A percentile compares a stretch with the other conserved stretches of the same genome.
Evolutionary conservation across 1,140 invertebrate species (phyloP).

Genomic region (Ylistrum balloti): DNA sequence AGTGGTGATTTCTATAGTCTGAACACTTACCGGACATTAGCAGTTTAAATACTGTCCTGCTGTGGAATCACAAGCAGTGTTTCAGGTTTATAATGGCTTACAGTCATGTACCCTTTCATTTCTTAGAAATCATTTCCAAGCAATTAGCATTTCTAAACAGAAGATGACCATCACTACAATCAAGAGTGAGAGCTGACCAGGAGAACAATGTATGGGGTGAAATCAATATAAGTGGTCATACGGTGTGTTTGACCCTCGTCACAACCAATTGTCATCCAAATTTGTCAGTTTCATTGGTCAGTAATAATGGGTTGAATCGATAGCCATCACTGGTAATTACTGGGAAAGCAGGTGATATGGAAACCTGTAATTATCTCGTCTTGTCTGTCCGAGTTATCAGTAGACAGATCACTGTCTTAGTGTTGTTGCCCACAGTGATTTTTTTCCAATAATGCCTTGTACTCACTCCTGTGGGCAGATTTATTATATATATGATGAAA

Average conservation of each 20-base stretch:
- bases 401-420: no score
- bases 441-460: no score
- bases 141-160: neutral
- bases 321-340: constrained; percentile 18
- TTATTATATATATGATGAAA: no score
- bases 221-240: neutral
- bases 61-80: neutral
- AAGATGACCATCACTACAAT: neutral
- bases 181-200: neutral
- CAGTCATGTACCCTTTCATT: neutral
- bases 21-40: neutral
- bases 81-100: neutral
- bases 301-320: neutral
- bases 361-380: neutral
- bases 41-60: neutral
- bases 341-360: constrained; percentile 5
- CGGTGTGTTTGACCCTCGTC: constrained; percentile 9
- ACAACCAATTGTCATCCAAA: neutral
- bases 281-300: constrained; percentile 7
- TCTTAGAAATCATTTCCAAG: constrained; percentile 26
- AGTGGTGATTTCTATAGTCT: neutral
- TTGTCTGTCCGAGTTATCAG: neutral
- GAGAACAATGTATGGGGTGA: neutral
- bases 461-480: no score
- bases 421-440: no score